Conservation (phyloP, 2,113 vertebrate species). For the Chloroceryle aenea region DNA sequence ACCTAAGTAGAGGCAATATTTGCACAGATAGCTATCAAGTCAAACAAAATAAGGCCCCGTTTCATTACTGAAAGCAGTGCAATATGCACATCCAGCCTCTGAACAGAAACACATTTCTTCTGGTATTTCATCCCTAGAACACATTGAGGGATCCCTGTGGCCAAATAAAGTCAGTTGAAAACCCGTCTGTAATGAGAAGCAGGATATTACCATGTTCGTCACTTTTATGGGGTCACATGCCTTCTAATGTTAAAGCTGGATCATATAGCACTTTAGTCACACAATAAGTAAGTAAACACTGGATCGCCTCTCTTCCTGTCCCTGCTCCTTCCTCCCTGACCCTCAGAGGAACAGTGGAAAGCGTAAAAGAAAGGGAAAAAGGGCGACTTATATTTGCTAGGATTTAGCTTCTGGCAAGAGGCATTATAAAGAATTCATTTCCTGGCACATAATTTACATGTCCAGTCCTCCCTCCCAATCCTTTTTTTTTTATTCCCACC, state of each 20-base stretch:
- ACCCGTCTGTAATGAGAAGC: conserved; percentile 16
- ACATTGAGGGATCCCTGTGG: neutral
- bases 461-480: conserved; percentile 63
- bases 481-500: conserved; percentile 27
- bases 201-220: neutral
- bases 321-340: conserved; percentile 48
- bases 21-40: neutral
- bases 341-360: conserved; percentile 28
- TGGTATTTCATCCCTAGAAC: neutral
- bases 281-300: conserved; percentile 61
- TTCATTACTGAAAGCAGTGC: neutral
- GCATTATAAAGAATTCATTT: conserved; percentile 77
- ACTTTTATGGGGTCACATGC: neutral
- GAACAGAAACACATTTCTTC: conserved; percentile 57
- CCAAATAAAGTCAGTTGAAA: conserved; percentile 29
- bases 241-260: conserved; percentile 30
- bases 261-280: conserved; percentile 37
- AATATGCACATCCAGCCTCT: neutral
- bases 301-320: conserved; percentile 64
- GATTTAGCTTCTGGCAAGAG: conserved; percentile 76
- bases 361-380: neutral
- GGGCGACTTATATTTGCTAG: conserved; percentile 48
- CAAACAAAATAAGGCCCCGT: neutral
- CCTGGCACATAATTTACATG: conserved; percentile 78
- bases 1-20: neutral